phyloP scores from a whole-genome alignment of 2,888 invertebrate species.

The Smittia sp. region DNA sequence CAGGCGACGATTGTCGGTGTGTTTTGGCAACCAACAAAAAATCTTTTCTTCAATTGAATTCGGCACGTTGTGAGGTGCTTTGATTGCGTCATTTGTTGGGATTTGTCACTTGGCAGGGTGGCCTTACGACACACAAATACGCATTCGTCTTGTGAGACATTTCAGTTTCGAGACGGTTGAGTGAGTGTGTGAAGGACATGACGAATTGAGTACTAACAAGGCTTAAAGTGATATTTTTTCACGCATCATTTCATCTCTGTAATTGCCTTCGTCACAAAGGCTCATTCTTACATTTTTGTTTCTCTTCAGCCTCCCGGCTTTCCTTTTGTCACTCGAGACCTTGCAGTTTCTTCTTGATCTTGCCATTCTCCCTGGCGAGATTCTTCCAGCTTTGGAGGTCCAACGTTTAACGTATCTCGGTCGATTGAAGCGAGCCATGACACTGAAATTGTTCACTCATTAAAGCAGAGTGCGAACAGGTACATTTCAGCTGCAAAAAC shows the following conservation, averaged over 20 bases:
- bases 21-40: constrained; percentile 24
- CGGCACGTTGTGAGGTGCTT: constrained; percentile 28
- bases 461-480: constrained; percentile 32
- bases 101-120: constrained; percentile 38
- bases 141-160: constrained; percentile 26
- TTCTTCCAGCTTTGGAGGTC: constrained; percentile 36
- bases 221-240: constrained; percentile 37
- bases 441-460: constrained; percentile 13
- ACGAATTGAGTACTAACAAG: constrained; percentile 41
- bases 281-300: constrained; percentile 4
- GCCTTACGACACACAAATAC: constrained; percentile 1
- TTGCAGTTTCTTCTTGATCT: constrained; percentile 8
- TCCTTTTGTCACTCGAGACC: constrained; percentile 23
- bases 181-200: constrained; percentile 29
- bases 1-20: constrained; percentile 17
- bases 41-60: constrained; percentile 31
- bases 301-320: constrained; percentile 1
- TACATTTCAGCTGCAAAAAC: constrained; percentile 5
- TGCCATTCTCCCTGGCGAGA: background rate
- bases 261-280: constrained; percentile 25
- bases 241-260: constrained; percentile 38
- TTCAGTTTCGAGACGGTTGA: constrained; percentile 5
- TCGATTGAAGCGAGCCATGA: background rate
- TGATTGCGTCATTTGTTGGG: constrained; percentile 29
- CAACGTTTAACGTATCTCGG: too few relatives aligned